phyloP scores from a whole-genome alignment of 37 sponge, comb jelly and placozoan species.

The Corticium candelabrum region DNA sequence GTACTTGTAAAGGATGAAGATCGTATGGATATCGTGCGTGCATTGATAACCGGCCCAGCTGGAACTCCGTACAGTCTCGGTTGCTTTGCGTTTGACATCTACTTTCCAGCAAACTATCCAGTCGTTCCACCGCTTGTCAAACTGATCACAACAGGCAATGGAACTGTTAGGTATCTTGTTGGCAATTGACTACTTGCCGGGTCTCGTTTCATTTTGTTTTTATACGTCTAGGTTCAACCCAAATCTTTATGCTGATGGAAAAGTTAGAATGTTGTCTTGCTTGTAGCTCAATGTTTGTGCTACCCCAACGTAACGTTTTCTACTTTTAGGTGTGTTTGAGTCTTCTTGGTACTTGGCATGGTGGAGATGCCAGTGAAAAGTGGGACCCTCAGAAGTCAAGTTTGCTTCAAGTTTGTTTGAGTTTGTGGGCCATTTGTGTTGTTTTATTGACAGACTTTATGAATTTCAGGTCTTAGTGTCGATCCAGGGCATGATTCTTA shows the following conservation, averaged over 20 bases:
- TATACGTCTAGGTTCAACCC: conserved; percentile 61
- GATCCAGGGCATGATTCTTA: conserved; percentile 79
- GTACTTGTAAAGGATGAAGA: conserved; percentile 66
- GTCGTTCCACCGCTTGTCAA: conserved; percentile 67
- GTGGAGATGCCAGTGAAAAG: conserved; percentile 82
- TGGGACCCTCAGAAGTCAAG: conserved; percentile 69
- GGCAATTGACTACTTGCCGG: not conserved
- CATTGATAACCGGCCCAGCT: conserved; percentile 73
- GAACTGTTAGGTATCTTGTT: conserved; percentile 59
- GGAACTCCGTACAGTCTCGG: conserved; percentile 81
- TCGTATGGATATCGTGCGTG: conserved; percentile 74
- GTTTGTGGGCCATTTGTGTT: conserved; percentile 3
- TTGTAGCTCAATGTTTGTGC: not conserved
- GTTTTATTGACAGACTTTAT: not conserved
- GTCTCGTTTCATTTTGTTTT: not conserved
- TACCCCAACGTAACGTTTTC: not conserved
- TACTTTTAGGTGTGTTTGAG: conserved; percentile 59
- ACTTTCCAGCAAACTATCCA: conserved; percentile 68
- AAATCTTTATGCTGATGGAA: conserved; percentile 91
- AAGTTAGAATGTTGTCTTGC: not conserved
- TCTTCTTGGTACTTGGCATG: conserved; percentile 91
- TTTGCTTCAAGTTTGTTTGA: conserved; percentile 65
- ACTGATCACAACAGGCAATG: conserved; percentile 76
- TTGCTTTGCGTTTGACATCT: conserved; percentile 84
- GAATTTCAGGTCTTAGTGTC: conserved; percentile 66